Evolutionary conservation across 2,797 vertebrate genomes (phyloP).

Genomic region (Heliangelus exortis): DNA sequence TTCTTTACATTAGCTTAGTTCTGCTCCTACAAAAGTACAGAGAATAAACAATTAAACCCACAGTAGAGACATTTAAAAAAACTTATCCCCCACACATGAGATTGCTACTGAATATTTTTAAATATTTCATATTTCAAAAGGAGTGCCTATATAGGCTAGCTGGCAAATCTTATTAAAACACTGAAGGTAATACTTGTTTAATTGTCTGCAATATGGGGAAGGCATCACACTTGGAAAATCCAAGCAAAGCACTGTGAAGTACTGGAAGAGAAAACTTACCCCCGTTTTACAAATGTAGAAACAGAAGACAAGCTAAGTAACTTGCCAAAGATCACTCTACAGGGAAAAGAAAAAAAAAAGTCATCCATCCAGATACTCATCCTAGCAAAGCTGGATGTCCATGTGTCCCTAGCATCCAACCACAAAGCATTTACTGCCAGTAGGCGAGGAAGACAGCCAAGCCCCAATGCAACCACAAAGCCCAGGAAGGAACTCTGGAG

Average conservation of each 20-base stretch:
- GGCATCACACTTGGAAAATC: not conserved
- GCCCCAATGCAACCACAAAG: not conserved
- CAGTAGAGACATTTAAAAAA: not conserved
- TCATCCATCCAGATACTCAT: not conserved
- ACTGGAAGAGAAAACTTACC: not conserved
- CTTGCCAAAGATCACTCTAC: not conserved
- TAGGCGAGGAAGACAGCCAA: not conserved
- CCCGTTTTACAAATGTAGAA: not conserved
- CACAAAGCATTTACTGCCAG: not conserved
- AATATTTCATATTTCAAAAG: not conserved
- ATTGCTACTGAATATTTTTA: not conserved
- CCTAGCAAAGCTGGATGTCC: not conserved
- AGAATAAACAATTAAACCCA: not conserved
- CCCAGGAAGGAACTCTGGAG: not conserved
- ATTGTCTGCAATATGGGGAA: not conserved
- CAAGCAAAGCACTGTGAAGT: not conserved
- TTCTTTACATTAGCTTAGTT: not conserved
- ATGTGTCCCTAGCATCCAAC: not conserved
- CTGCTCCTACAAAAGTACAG: not conserved
- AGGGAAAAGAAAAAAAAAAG: not conserved
- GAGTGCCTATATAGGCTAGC: not conserved
- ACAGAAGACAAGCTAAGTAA: not conserved
- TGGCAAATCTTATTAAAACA: not conserved
- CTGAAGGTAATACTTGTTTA: not conserved
- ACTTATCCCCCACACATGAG: not conserved